Conservation (phyloP, 2,797 vertebrate species). For the Alosa sapidissima region DNA sequence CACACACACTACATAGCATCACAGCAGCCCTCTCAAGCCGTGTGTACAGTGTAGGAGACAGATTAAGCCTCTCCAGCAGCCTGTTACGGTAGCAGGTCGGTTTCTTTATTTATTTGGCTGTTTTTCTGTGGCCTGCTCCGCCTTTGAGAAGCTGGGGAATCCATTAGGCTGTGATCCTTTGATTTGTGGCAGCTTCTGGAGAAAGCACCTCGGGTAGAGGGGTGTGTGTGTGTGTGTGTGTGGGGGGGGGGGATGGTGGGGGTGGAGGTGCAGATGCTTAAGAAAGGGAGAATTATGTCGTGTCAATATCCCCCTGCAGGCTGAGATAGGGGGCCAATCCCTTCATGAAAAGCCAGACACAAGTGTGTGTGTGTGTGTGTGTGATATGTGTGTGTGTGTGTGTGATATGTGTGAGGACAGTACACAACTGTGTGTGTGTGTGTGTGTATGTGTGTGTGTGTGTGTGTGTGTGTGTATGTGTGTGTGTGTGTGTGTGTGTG, state of each 20-base stretch:
- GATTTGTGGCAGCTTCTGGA: slow-evolving; percentile 41
- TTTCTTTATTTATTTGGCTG: slow-evolving; percentile 6
- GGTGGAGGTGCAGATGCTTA: neutral
- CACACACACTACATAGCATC: neutral
- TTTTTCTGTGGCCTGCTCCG: slow-evolving; percentile 30
- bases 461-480: neutral
- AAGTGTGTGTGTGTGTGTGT: slow-evolving; percentile 26
- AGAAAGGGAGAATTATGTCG: slow-evolving; percentile 11
- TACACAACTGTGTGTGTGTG: neutral
- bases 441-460: neutral
- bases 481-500: neutral
- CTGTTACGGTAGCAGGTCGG: neutral
- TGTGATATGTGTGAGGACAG: slow-evolving; percentile 33
- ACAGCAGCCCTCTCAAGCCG: neutral
- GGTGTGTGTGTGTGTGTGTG: no score
- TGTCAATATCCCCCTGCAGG: slow-evolving; percentile 14
- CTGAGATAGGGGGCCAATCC: slow-evolving; percentile 8
- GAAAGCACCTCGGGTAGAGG: neutral
- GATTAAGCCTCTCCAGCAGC: slow-evolving; percentile 15
- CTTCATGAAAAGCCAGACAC: neutral
- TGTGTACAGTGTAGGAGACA: neutral
- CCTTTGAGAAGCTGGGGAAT: slow-evolving; percentile 40
- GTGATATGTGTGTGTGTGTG: neutral
- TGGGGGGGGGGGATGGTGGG: no score
- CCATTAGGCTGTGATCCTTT: slow-evolving; percentile 40